Base-by-base conservation (phyloP, 2,113 vertebrate genomes). In the Fregetta grallaria region DNA sequence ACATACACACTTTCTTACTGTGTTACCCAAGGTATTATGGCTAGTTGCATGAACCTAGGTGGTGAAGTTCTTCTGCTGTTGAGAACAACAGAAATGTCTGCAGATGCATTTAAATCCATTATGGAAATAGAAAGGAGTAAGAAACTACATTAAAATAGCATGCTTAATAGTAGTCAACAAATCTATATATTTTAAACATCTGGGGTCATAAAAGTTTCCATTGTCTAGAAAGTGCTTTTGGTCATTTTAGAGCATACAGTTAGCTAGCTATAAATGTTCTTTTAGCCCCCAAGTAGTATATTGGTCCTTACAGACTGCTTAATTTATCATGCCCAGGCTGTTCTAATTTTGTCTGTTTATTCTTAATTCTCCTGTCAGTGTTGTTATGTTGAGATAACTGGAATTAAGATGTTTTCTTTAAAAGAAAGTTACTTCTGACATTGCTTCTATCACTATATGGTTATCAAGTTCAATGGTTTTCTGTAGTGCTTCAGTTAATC, bases 391-490 rank as follows among this genome's bases (percentile, higher is more conserved):
- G 58, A 55, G 40, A 30, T 47, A 76, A 65, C 32, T 50, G 58
- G 56, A 81, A 38, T 63, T 2, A 21, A 58, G 55, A 38, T 27
- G 16, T 32, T 56, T 65, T 40, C 36, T 62, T 44, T 47, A 50
- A 18, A 47, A 20, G 12, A 15, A 59, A 71, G n/a, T 22, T 38
- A 3, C 27, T 68, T 58, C 38, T 47, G 70, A 3, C 1, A 1
- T 16, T 38, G 29, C 26, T 71, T 1, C 29, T 50, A 1, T 45
- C 34, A 4, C 22, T 27, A 1, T 4, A 6, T 6, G 3, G 20
- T 56, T 16, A 6, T 27, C 9, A 9, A 20, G 38, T 59, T 44
- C 13, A 3, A 0, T 7, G 45, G 23, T 42, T 77, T 81, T 16
- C 86, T 45, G 29, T 16, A 15, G 53, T 2, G 23, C 55, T 44